These are phyloP conservation scores for Lochmaea capreae DNA, from an alignment of 2,888 invertebrate genomes.

Conservation along the genomic window DNA sequence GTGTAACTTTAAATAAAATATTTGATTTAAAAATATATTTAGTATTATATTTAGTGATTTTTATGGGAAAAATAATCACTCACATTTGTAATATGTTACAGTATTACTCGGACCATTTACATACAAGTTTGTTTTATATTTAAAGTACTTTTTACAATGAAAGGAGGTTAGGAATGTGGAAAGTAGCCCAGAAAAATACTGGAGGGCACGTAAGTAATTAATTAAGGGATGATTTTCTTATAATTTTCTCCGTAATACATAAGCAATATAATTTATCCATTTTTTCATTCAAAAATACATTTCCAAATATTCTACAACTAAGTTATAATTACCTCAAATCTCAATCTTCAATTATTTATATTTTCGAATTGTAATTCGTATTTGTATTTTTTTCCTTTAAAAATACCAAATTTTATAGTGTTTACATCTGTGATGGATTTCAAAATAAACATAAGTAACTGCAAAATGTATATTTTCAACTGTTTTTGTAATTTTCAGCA, in stretches of 20 bases:
- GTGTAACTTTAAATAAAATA: conserved; percentile 30
- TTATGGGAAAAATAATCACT: conserved; percentile 23
- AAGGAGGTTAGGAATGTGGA: conserved; percentile 66
- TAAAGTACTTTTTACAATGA: conserved; percentile 54
- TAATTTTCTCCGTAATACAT: not conserved
- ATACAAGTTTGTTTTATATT: conserved; percentile 1
- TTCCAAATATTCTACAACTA: too few species aligned
- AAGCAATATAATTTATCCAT: not conserved
- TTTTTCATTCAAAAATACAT: not conserved
- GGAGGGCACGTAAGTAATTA: conserved; percentile 58
- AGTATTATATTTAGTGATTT: conserved; percentile 4
- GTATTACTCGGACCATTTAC: conserved; percentile 7
- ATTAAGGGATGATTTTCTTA: conserved; percentile 37
- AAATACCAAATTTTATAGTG: too few species aligned
- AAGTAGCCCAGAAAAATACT: conserved; percentile 62
- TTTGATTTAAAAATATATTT: conserved; percentile 9
- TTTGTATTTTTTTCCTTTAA: too few species aligned
- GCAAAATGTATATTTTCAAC: conserved; percentile 5
- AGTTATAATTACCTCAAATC: too few species aligned
- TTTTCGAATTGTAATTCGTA: not conserved
- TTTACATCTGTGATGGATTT: too few species aligned
- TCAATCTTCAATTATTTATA: not conserved
- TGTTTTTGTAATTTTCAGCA: conserved; percentile 53
- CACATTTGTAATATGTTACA: conserved; percentile 15
- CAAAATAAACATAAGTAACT: too few species aligned